Conservation (phyloP, 2,113 vertebrate species). For the Psophia crepitans region DNA sequence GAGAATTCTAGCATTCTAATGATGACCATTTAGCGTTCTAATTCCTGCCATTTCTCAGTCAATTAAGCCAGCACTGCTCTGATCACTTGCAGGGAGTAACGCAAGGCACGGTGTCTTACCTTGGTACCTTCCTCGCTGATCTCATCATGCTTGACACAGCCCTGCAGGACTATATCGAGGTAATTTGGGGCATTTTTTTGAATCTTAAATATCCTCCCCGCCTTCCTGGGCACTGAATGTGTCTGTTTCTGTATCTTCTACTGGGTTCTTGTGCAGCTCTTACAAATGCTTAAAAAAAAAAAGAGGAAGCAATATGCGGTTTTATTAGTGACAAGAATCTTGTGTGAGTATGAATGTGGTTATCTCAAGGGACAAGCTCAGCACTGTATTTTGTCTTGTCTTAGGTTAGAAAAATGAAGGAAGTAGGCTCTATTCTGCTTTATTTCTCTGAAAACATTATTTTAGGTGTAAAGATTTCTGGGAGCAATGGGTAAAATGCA, state of each 20-base stretch:
- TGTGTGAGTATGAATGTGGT: not conserved
- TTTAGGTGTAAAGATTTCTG: not conserved
- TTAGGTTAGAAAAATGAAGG: not conserved
- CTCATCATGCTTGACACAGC: slow-evolving; percentile 93
- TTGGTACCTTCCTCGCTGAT: slow-evolving; percentile 92
- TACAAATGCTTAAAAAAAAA: too few relatives aligned
- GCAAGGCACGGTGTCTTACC: slow-evolving; percentile 92
- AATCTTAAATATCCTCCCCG: not conserved
- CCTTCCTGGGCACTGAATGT: not conserved
- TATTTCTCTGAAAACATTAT: not conserved
- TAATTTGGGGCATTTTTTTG: slow-evolving; percentile 35
- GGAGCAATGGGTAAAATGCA: not conserved
- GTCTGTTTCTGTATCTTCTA: not conserved
- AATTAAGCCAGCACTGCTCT: not conserved
- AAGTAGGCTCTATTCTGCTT: not conserved
- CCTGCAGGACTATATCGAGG: slow-evolving; percentile 87
- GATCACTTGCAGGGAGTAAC: slow-evolving; percentile 83
- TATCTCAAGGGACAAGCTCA: not conserved
- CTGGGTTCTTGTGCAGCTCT: not conserved
- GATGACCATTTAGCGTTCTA: not conserved
- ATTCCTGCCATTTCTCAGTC: not conserved
- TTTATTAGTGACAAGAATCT: not conserved
- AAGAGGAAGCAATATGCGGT: too few relatives aligned
- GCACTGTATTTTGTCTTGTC: not conserved
- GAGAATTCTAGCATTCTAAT: not conserved